phyloP scores from a whole-genome alignment of 2,797 vertebrate genomes.

The Champsocephalus gunnari region DNA sequence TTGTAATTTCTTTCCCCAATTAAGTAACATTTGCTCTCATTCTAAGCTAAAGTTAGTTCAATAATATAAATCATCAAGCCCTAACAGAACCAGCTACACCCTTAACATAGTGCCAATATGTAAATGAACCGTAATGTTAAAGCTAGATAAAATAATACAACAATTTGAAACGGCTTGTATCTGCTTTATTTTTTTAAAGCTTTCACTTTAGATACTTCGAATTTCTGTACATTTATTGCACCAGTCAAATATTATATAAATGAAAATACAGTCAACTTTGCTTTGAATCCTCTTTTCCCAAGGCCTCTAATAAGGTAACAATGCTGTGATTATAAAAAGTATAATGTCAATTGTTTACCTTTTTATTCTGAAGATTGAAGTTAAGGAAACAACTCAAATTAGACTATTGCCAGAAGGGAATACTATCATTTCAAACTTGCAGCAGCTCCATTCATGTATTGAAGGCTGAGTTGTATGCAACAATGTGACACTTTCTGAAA shows the following conservation, averaged over 20 bases:
- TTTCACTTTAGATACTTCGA: no score
- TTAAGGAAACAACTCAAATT: not conserved
- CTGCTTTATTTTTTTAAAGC: not conserved
- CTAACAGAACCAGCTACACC: not conserved
- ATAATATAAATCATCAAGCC: no score
- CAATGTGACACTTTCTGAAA: no score
- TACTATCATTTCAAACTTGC: conserved; percentile 15
- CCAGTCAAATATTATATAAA: no score
- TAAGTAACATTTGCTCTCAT: no score
- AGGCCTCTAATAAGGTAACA: not conserved
- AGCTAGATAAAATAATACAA: not conserved
- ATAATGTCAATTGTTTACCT: no score
- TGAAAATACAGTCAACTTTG: not conserved
- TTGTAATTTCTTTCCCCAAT: no score
- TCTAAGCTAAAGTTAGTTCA: no score
- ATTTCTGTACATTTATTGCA: not conserved
- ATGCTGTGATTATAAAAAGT: not conserved
- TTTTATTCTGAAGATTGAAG: no score
- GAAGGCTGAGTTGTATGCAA: not conserved
- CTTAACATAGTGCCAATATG: not conserved
- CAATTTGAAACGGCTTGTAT: not conserved
- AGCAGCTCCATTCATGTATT: not conserved
- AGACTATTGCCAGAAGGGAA: not conserved
- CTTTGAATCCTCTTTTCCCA: not conserved
- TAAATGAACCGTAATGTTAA: not conserved